These are phyloP conservation scores for Drosophila atripex DNA, from an alignment of 2,888 invertebrate genomes.

Conservation along the genomic window DNA sequence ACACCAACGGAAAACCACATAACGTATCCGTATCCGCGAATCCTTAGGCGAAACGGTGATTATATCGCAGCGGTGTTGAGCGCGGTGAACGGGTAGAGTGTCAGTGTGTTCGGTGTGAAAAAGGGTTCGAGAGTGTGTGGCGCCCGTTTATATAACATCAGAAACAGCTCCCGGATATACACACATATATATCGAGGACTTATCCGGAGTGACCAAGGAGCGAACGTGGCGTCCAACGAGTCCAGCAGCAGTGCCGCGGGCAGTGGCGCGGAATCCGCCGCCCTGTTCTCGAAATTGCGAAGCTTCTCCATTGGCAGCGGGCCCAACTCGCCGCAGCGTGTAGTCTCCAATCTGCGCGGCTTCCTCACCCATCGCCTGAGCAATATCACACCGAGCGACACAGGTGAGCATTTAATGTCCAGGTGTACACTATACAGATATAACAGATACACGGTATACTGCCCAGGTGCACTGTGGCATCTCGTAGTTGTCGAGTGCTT, in stretches of 20 bases:
- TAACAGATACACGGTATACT: too few species aligned
- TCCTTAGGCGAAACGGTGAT: constrained; percentile 10
- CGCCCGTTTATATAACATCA: constrained; percentile 53
- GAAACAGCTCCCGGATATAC: constrained; percentile 9
- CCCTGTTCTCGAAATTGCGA: constrained; percentile 88
- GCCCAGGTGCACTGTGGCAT: constrained; percentile 1
- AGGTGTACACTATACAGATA: neutral
- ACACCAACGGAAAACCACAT: constrained; percentile 7
- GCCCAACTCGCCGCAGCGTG: constrained; percentile 88
- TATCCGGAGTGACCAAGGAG: constrained; percentile 58
- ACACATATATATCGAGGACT: constrained; percentile 3
- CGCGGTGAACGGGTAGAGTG: constrained; percentile 44
- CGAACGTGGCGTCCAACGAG: constrained; percentile 84
- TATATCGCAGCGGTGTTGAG: constrained; percentile 13
- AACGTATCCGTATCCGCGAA: neutral
- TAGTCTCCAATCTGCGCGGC: constrained; percentile 90
- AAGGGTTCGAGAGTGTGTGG: constrained; percentile 20
- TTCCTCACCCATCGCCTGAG: constrained; percentile 88
- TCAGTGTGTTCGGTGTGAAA: constrained; percentile 39
- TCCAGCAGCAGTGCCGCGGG: constrained; percentile 81
- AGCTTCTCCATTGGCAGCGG: constrained; percentile 88
- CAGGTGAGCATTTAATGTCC: constrained; percentile 85
- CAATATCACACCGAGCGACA: constrained; percentile 88
- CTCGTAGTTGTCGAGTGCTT: constrained; percentile 41
- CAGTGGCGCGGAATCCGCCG: constrained; percentile 86